Evolutionary conservation across 2,888 invertebrate species (phyloP).

Genomic region (Andrena minutula): DNA sequence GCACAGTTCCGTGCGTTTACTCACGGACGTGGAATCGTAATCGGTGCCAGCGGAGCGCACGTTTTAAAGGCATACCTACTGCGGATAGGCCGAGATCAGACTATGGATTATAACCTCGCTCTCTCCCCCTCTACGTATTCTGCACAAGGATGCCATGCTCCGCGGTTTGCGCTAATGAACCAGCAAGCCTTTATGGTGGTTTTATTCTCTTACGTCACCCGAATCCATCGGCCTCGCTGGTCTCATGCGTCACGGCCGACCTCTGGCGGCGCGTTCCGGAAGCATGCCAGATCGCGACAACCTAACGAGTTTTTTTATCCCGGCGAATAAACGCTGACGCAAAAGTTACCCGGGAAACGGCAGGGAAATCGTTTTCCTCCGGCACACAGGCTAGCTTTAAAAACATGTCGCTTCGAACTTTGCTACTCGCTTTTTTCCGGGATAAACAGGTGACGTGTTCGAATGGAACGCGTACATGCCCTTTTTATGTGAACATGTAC

Average conservation of each 20-base stretch:
- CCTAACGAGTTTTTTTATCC: constrained; percentile 65
- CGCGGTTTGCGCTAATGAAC: constrained; percentile 75
- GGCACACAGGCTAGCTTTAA: constrained; percentile 9
- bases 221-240: constrained; percentile 65
- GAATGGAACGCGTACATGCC: not conserved
- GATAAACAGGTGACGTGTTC: not conserved
- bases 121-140: constrained; percentile 35
- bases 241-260: constrained; percentile 49
- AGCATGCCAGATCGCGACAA: constrained; percentile 51
- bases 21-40: constrained; percentile 3
- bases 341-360: constrained; percentile 60
- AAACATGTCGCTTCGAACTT: not conserved
- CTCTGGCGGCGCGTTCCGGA: constrained; percentile 66
- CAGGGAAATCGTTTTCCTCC: constrained; percentile 40
- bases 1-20: constrained; percentile 2
- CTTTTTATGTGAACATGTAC: not conserved
- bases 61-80: constrained; percentile 38
- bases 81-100: constrained; percentile 52
- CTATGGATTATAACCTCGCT: constrained; percentile 64
- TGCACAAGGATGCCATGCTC: constrained; percentile 62
- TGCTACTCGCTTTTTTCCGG: not conserved
- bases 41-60: constrained; percentile 16
- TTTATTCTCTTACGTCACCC: constrained; percentile 76
- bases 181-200: constrained; percentile 75
- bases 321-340: constrained; percentile 61